Evolutionary conservation across 2,797 vertebrate species (phyloP).

Genomic region (Coluber constrictor): DNA sequence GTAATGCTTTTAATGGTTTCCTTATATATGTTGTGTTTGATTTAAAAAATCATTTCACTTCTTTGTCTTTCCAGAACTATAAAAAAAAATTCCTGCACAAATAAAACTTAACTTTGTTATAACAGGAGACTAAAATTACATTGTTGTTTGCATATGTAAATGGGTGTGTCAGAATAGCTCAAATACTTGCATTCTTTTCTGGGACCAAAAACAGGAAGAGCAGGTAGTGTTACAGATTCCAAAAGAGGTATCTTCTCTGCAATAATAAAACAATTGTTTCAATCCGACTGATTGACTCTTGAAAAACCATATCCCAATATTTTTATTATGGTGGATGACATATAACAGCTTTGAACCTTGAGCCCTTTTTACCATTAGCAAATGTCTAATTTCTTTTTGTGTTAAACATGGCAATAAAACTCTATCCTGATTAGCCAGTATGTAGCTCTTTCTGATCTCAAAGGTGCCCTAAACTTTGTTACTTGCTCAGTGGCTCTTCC

Average conservation of each 20-base stretch:
- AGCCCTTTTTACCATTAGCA: conserved; percentile 3
- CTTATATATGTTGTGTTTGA: background rate
- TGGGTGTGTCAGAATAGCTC: conserved; percentile 39
- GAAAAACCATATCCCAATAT: background rate
- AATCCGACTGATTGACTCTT: conserved; percentile 37
- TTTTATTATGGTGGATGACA: conserved; percentile 23
- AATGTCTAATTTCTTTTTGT: background rate
- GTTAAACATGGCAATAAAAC: conserved; percentile 31
- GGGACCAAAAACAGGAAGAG: conserved; percentile 44
- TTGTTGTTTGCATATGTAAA: conserved; percentile 52
- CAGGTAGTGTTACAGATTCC: conserved; percentile 49
- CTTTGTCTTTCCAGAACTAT: conserved; percentile 1
- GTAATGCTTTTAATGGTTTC: background rate
- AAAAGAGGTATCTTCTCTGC: conserved; percentile 51
- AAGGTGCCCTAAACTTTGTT: background rate
- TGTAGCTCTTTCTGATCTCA: background rate
- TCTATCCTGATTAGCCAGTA: background rate
- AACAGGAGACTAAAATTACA: conserved; percentile 13
- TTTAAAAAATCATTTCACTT: background rate
- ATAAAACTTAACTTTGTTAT: background rate
- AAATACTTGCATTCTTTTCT: conserved; percentile 15
- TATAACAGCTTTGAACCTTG: background rate
- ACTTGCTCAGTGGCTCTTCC: background rate
- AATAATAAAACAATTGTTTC: conserved; percentile 46
- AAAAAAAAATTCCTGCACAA: background rate